A percentile compares a stretch with the other conserved stretches of the same genome.
phyloP scores from a whole-genome alignment of 2,113 vertebrate genomes.

The Gnathonemus echidnorhynchus region DNA sequence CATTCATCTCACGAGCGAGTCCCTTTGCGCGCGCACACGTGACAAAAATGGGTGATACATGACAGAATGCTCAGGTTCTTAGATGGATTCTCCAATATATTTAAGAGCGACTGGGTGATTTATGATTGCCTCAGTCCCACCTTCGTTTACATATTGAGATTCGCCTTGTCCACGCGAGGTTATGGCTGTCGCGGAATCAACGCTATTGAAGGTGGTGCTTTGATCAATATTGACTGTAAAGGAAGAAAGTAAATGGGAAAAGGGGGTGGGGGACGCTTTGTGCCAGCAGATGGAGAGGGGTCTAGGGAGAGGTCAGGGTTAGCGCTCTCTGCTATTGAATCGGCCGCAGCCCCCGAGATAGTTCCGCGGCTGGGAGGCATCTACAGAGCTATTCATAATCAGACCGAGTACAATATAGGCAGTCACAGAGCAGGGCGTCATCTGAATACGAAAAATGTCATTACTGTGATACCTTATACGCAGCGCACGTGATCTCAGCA shows the following conservation, averaged over 20 bases:
- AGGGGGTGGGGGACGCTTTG: conserved; percentile 46
- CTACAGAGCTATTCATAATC: conserved; percentile 80
- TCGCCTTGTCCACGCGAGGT: conserved; percentile 62
- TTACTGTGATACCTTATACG: conserved; percentile 73
- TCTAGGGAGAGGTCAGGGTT: conserved; percentile 84
- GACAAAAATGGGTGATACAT: conserved; percentile 23
- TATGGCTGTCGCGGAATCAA: conserved; percentile 54
- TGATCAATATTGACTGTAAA: conserved; percentile 78
- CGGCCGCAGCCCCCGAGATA: conserved; percentile 76
- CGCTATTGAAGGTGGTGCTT: conserved; percentile 63
- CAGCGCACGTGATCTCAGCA: conserved; percentile 57
- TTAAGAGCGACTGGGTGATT: conserved; percentile 63
- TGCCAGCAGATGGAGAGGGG: conserved; percentile 81
- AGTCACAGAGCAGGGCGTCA: conserved; percentile 79
- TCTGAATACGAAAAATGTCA: conserved; percentile 88
- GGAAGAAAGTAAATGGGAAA: conserved; percentile 48
- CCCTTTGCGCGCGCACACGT: conserved; percentile 10
- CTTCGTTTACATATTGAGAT: conserved; percentile 78
- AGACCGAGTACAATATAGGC: conserved; percentile 80
- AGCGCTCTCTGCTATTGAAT: conserved; percentile 79
- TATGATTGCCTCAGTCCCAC: conserved; percentile 76
- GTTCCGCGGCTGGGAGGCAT: conserved; percentile 75
- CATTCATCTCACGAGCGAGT: not conserved
- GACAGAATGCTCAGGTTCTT: conserved; percentile 26
- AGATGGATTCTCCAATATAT: conserved; percentile 37